Evolutionary conservation across 2,113 vertebrate genomes (phyloP), one percentile per base, ranked within the genome.

Genomic region (Poecilia latipinna): DNA sequence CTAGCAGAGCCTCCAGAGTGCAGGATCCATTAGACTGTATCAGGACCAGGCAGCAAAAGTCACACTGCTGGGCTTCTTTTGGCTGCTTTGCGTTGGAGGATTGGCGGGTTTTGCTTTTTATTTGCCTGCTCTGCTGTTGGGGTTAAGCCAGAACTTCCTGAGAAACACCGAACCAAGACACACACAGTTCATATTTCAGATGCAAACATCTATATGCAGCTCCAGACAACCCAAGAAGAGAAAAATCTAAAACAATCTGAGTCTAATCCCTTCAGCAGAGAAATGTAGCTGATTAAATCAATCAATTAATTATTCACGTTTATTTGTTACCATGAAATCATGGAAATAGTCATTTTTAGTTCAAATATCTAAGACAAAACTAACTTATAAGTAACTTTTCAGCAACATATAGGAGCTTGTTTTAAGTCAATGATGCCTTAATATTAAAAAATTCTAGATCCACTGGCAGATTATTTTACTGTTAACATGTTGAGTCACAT

Each of bases 21-120:
- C 63, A 60, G 63, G 26, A 66, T 66, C 63, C 61, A 74, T 74
- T 57, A 65, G 62, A 74, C 37, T 66, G 48, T 66, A 66, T 74
- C 72, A 60, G 48, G 29, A 63, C 48, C 44, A 60, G 32, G 48
- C 63, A 29, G 39, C 19, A 35, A n/a, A 44, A 54, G 64, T 74
- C 72, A 65, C 62, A 65, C 62, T 19, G 29, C 42, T 74, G 44
- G 28, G 26, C 8, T 12, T 28, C 19, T 74, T 74, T 35, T 31
- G 35, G 35, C 35, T 8, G 35, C 35, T 63, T 44, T 24, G 37
- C 24, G 2, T 54, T 57, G 48, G 48, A 54, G 48, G 17, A 22
- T 54, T 65, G 71, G 29, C 32, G 31, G 37, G 19, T 31, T 48
- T 24, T 28, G 62, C 61, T 64, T 48, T 15, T 64, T 44, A 6